Evolutionary conservation across 1,140 invertebrate species (phyloP), one percentile per base, ranked within the genome.

Genomic region (Ctenoplectra terminalis): DNA sequence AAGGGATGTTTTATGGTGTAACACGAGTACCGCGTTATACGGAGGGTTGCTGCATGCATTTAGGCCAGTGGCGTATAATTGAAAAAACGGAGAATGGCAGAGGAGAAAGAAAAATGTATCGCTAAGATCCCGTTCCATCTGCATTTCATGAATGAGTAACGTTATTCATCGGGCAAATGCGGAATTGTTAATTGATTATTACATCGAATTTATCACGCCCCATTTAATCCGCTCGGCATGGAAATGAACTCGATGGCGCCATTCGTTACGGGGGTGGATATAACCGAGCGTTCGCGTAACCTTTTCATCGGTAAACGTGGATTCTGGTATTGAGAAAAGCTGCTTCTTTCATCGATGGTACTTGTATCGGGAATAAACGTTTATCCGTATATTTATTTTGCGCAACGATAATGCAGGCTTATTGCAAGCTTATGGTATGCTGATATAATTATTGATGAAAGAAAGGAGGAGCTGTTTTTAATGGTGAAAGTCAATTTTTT

Each of bases 101-200:
- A 48, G 31, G 9, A 40, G 9, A 13, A 29, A 9, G 46, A 31
- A 29, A 20, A 15, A 17, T 29, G 17, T 64, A 37, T 9, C 20
- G 31, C 31, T 13, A 40, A 58, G 20, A 46, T 17, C 6, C 5
- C 20, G 46, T 13, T 48, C 7, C 2, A n/a, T 34, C 2, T 15
- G 26, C 29, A 9, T 26, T 48, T 6, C 26, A 61, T 26, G 23
- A 48, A 60, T 13, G 20, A 31, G 5, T n/a, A 17, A 43, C 29
- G 20, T 46, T 46, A 46, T 5, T 46, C 29, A n/a, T 13, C 40
- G 23, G n/a, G 2, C 7, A 15, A 23, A 34, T n/a, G 15, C 7
- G 37, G 20, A 46, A 48, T 61, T 9, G 40, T 58, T 73, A 60
- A 60, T 60, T 23, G 56, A 73, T 20, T 43, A 29, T 60, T 43